A percentile compares a stretch with the other conserved stretches of the same genome.
phyloP scores from a whole-genome alignment of 2,888 invertebrate species.

The Gandaritis pyraliata region DNA sequence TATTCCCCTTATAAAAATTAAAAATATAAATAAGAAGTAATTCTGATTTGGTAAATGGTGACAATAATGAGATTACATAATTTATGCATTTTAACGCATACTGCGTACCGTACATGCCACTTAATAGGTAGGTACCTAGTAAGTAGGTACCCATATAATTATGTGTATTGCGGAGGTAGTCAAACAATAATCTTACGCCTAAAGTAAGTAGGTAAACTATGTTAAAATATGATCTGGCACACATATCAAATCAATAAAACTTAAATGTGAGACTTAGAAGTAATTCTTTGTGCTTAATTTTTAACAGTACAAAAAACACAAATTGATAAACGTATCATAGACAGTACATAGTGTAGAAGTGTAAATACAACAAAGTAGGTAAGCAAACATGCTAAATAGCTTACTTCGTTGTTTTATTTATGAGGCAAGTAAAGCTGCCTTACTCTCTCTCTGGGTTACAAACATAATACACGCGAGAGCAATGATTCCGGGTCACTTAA shows the following conservation, averaged over 20 bases:
- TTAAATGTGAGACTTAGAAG: constrained; percentile 11
- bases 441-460: background rate
- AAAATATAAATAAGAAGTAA: too few species aligned
- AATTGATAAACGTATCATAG: constrained; percentile 19
- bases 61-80: background rate
- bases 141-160: too few species aligned
- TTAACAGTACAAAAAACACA: constrained; percentile 27
- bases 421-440: constrained; percentile 26
- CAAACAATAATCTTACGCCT: background rate
- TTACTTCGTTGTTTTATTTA: constrained; percentile 42
- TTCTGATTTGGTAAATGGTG: too few species aligned
- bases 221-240: too few species aligned
- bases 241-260: too few species aligned
- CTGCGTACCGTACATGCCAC: too few species aligned
- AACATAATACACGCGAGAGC: too few species aligned
- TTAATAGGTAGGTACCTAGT: too few species aligned
- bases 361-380: background rate
- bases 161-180: background rate
- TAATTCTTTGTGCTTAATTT: constrained; percentile 15
- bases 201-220: too few species aligned
- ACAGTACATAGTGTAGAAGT: background rate
- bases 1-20: too few species aligned
- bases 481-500: too few species aligned
- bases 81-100: background rate
- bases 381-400: constrained; percentile 13